phyloP scores from a whole-genome alignment of 2,888 invertebrate genomes.

The Standfussiana lucernea region DNA sequence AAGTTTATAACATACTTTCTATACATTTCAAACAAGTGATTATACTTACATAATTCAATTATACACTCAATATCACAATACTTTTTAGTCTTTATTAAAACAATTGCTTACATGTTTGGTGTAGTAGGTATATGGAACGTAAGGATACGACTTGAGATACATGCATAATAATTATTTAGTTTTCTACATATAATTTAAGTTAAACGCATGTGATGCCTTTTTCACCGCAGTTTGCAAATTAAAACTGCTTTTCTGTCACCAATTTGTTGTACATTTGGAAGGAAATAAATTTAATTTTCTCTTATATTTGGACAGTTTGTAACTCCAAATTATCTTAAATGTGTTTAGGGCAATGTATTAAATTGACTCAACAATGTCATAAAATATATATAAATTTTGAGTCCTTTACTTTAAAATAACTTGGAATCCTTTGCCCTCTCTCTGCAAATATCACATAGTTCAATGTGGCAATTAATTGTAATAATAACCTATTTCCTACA shows the following conservation, averaged over 20 bases:
- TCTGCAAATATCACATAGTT: constrained; percentile 39
- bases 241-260: constrained; percentile 20
- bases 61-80: constrained; percentile 88
- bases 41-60: constrained; percentile 78
- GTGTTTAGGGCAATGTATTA: not conserved
- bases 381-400: constrained; percentile 5
- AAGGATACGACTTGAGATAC: constrained; percentile 25
- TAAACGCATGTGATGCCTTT: constrained; percentile 36
- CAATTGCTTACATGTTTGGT: constrained; percentile 61
- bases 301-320: not conserved
- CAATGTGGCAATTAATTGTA: constrained; percentile 25
- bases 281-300: constrained; percentile 14
- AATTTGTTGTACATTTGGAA: constrained; percentile 26
- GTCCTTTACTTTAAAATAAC: constrained; percentile 32
- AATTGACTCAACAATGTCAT: constrained; percentile 3
- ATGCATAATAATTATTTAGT: constrained; percentile 16
- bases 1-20: constrained; percentile 84
- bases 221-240: constrained; percentile 12
- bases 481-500: constrained; percentile 30
- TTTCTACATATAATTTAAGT: constrained; percentile 34
- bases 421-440: constrained; percentile 28
- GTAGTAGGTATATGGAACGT: constrained; percentile 39
- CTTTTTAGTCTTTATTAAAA: constrained; percentile 85
- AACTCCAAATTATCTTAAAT: constrained; percentile 24
- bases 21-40: constrained; percentile 80